Evolutionary conservation across 2,888 invertebrate species (phyloP), one percentile per base, ranked within the genome.

Genomic region (Heteromyza rotundicornis): DNA sequence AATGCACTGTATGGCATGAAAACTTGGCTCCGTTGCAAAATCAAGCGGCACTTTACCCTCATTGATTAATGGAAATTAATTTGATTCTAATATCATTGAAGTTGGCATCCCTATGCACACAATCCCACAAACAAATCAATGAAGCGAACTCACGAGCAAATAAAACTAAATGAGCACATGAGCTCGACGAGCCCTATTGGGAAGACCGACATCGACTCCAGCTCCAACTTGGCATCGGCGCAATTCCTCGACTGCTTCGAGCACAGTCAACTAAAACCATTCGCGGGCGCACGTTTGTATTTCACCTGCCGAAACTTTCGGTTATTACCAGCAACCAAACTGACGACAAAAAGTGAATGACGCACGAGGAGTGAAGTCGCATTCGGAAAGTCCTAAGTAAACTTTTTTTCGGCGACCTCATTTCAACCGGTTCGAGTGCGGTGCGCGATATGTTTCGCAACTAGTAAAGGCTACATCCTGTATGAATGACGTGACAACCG

Each of bases 251-350:
- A 55, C 50, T 55, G 50, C 22, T 50, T 22, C 32, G 17, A n/a
- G 66, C 76, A 67, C 77, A 75, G 75, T 75, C 73, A 70, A 76
- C 73, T 76, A 76, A 76, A 64, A 66, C 73, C 75, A 76, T 70
- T 77, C 75, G 76, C 65, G 72, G n/a, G 69, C 73, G 75, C 73
- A 74, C 76, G 74, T 71, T 67, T 68, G 77, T 70, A 68, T 20
- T 36, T 16, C 49, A 36, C 52, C 19, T 47, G 12, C 27, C 7
- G 5, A 16, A 5, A 22, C 3, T 51, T 24, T 16, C 7, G 17
- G 27, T 17, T 24, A 22, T 14, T 27, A 8, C 23, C 10, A 53
- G 19, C 10, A 22, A 2, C 27, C 7, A 27, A 27, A 5, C 7
- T 27, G 7, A 27, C 27, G 27, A 27, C 27, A 27, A 5, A 27